phyloP scores from a whole-genome alignment of 2,113 vertebrate genomes.

The Camelus dromedarius region DNA sequence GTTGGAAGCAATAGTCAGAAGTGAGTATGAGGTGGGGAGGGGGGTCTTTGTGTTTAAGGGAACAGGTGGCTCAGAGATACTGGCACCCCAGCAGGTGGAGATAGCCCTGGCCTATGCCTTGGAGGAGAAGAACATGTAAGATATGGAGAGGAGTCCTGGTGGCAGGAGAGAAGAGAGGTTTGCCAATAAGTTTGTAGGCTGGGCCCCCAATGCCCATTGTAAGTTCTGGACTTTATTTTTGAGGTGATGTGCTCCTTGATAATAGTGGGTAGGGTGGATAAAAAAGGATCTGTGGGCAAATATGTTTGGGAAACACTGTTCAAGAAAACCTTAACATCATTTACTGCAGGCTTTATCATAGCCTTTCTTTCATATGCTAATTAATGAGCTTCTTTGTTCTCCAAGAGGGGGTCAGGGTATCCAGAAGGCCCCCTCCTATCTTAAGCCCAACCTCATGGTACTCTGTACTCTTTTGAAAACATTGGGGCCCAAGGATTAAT shows the following conservation, averaged over 20 bases:
- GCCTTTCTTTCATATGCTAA: not conserved
- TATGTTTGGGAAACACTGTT: not conserved
- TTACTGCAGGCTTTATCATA: not conserved
- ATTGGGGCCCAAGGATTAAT: not conserved
- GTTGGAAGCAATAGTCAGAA: not conserved
- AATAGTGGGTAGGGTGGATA: not conserved
- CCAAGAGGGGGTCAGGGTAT: not conserved
- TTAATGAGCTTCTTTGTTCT: slow-evolving; percentile 30
- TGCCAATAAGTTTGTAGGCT: not conserved
- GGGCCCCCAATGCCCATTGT: not conserved
- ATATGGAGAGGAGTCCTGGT: not conserved
- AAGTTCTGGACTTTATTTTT: not conserved
- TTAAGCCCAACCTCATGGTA: not conserved
- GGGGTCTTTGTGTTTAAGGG: not conserved
- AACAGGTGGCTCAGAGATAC: not conserved
- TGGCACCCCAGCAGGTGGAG: not conserved
- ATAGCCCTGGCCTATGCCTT: not conserved
- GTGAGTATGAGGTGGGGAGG: not conserved
- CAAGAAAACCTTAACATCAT: not conserved
- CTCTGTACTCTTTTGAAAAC: not conserved
- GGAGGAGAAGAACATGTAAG: not conserved
- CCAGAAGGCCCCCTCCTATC: not conserved
- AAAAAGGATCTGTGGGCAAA: not conserved
- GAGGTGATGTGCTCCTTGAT: not conserved
- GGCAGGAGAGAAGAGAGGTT: not conserved